Base-by-base conservation (phyloP, 2,888 invertebrate species). In the Ichneumoninae sp. region DNA sequence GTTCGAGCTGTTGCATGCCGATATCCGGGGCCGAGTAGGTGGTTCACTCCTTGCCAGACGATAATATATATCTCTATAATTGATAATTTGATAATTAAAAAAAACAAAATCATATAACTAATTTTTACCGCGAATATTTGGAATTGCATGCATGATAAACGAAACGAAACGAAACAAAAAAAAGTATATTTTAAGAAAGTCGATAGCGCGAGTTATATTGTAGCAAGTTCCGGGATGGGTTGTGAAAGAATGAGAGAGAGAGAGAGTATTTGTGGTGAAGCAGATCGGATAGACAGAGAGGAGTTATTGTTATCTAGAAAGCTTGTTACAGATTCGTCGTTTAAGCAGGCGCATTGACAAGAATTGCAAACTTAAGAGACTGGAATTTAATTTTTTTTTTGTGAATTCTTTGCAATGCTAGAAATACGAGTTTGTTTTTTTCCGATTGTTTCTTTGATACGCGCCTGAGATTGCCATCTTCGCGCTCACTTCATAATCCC, bases 1-100 rank as follows among this genome's bases (percentile, higher is more conserved):
- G 93, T 84, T 90, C 93, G 33, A 93, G 92, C 86, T 93, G 93
- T 86, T 93, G 93, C 87, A 93, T 93, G 93, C 91, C 93, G 69
- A 86, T 91, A 36, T 90, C 91, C 54, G 89, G 88, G 80, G 84
- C 91, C 72, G 91, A 93, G 89, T 92, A 92, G 90, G 90, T 90
- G 90, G 90, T 90, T 85, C 36, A 62, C 68, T 82, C 36, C 77
- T 76, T 80, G 79, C 71, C 82, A 68, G 82, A 76, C 71, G 75
- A 68, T 80, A 62, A 80, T 68, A 62, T 62, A 76, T 71, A 78
- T 78, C 33, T 75, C 78, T 22, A 78, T 44, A 83, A 81, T 62
- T 47, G 33, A 71, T 83, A 60, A 60, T 68, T 80, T 57, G 54
- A 83, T 52, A 33, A 76, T 80, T 57, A 62, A 74, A 10, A 40